Base-by-base conservation (phyloP, 2,797 vertebrate genomes). In the Gouania willdenowi region DNA sequence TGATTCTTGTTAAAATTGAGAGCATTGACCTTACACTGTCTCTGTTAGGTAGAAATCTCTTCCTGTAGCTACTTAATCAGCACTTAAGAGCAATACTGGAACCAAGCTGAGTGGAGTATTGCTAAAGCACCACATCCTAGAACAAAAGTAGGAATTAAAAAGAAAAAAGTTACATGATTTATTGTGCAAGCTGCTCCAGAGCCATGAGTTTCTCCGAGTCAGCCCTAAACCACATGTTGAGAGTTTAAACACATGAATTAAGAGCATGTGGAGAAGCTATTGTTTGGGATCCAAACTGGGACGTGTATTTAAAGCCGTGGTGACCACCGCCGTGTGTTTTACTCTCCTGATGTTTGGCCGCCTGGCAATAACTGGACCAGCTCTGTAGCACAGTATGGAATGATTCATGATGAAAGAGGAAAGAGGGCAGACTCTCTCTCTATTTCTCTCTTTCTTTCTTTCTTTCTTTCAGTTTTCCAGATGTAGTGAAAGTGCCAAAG, bases 281-380 rank as follows among this genome's bases (percentile, higher is more conserved):
- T 37, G 18, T 42, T 46, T 41, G 16, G 8, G 36, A 43, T 44
- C 47, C 46, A 52, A 66, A 42, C 43, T 36, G 32, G 5, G 1
- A 8, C 43, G 26, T 26, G 23, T 22, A 50, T 42, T 34, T 10
- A 4, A 26, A 35, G 28, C 31, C 35, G 22, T 35, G 18, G 11
- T 15, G 25, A 47, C 17, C 16, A 6, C n/a, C n/a, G n/a, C n/a
- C 6, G 5, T 33, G 24, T 47, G 31, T 40, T 36, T 42, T 14
- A 6, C 32, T 30, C 26, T 30, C 26, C 5, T 17, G 14, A 25
- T 14, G 39, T 41, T 39, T 46, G 32, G 35, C 40, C 48, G 4
- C 14, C 12, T n/a, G 5, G 20, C 20, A 31, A 33, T 2, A 28
- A 26, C 12, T 14, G 3, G 38, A 32, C 6, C 26, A 19, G n/a